Conservation (phyloP, 2,888 invertebrate genomes). For the Acrobasis consociella region DNA sequence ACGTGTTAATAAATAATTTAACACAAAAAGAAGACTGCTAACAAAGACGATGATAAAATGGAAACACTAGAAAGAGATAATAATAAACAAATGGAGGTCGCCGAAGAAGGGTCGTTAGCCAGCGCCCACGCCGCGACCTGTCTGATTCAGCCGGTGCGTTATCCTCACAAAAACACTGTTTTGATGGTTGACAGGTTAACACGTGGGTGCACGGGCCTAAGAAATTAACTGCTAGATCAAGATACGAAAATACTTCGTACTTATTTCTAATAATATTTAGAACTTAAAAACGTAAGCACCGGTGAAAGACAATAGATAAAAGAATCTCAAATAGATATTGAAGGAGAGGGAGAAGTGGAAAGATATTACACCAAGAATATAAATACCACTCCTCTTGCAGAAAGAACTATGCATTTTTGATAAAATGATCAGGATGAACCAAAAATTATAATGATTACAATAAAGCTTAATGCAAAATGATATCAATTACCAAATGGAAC, state of each 20-base stretch:
- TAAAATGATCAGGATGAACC: too few relatives aligned
- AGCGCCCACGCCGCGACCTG: constrained; percentile 41
- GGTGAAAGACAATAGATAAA: too few relatives aligned
- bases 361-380: too few relatives aligned
- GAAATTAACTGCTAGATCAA: constrained; percentile 25
- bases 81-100: constrained; percentile 10
- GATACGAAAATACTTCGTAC: neutral
- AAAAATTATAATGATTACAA: neutral
- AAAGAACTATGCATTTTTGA: too few relatives aligned
- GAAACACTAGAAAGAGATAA: constrained; percentile 1
- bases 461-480: neutral
- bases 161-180: constrained; percentile 45
- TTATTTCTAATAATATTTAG: too few relatives aligned
- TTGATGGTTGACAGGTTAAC: constrained; percentile 27
- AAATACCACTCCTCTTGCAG: too few relatives aligned
- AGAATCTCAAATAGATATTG: too few relatives aligned
- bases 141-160: constrained; percentile 47
- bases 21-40: constrained; percentile 4
- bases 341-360: too few relatives aligned
- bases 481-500: constrained; percentile 13
- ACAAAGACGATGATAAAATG: constrained; percentile 1
- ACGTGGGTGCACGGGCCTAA: constrained; percentile 40
- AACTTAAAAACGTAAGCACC: too few relatives aligned
- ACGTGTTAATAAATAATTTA: too few relatives aligned
- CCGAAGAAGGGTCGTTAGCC: constrained; percentile 39